These are phyloP conservation scores for Deilephila elpenor DNA, from an alignment of 2,888 invertebrate genomes.

Conservation along the genomic window DNA sequence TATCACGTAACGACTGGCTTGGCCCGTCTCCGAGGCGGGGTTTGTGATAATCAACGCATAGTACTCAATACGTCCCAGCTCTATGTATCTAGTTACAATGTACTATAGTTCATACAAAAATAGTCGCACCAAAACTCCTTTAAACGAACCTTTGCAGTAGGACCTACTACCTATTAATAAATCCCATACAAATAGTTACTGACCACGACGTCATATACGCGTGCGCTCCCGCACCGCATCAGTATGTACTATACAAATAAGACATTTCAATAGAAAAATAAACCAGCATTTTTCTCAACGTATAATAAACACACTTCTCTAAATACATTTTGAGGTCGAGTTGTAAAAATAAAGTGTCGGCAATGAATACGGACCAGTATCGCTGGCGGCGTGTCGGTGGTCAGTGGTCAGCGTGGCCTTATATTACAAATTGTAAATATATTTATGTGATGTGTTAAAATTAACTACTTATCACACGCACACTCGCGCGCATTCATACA, in stretches of 20 bases:
- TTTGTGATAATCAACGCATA: constrained; percentile 34
- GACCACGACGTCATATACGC: constrained; percentile 44
- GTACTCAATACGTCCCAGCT: background rate
- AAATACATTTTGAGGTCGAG: background rate
- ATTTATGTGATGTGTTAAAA: constrained; percentile 49
- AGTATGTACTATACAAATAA: constrained; percentile 40
- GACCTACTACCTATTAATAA: constrained; percentile 42
- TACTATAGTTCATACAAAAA: constrained; percentile 61
- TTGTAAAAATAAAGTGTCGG: constrained; percentile 17
- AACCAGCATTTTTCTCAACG: constrained; percentile 19
- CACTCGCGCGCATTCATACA: constrained; percentile 55
- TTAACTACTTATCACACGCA: constrained; percentile 50
- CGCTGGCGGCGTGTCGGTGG: constrained; percentile 5
- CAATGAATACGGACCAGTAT: constrained; percentile 8
- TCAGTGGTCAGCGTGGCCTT: constrained; percentile 26
- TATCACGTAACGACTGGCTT: constrained; percentile 52
- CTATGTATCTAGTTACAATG: constrained; percentile 13
- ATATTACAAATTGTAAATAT: constrained; percentile 58
- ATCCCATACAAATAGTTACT: constrained; percentile 42
- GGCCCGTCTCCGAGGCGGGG: constrained; percentile 42
- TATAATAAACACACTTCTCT: background rate
- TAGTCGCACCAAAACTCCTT: constrained; percentile 54
- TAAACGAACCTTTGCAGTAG: constrained; percentile 42
- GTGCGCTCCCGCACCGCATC: constrained; percentile 35
- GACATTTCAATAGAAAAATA: constrained; percentile 28